These are phyloP conservation scores for Latrodectus geometricus DNA, from an alignment of 1,140 invertebrate genomes.

Conservation along the genomic window DNA sequence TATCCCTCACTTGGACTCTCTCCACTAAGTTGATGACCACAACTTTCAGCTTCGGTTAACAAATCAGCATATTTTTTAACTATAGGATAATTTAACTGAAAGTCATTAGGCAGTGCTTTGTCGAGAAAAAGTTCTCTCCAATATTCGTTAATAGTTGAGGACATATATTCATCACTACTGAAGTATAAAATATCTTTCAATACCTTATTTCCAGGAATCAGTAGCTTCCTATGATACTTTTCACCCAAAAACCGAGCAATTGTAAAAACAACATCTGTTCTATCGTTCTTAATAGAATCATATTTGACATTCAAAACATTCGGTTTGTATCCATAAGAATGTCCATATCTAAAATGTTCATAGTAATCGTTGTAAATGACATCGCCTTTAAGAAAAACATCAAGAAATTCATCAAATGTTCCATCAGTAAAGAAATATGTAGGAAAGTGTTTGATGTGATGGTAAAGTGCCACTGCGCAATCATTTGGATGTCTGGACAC, in stretches of 20 bases:
- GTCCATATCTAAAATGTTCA: constrained; percentile 67
- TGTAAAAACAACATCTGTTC: constrained; percentile 66
- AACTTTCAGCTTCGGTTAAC: constrained; percentile 68
- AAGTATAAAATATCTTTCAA: constrained; percentile 66
- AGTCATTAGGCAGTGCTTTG: not conserved
- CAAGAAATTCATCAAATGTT: constrained; percentile 67
- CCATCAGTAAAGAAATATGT: constrained; percentile 59
- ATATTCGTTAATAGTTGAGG: constrained; percentile 65
- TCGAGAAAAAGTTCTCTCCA: not conserved
- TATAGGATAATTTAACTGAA: not conserved
- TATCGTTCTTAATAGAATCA: constrained; percentile 66
- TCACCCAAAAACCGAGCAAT: constrained; percentile 70
- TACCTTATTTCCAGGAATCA: constrained; percentile 64
- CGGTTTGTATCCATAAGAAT: constrained; percentile 63
- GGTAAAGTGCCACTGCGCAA: constrained; percentile 63
- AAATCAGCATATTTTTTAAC: constrained; percentile 70
- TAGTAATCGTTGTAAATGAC: constrained; percentile 69
- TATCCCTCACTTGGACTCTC: constrained; percentile 12
- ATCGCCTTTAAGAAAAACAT: constrained; percentile 67
- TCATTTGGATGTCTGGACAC: constrained; percentile 63
- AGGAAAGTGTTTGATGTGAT: constrained; percentile 53
- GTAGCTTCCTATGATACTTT: constrained; percentile 63
- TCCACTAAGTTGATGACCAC: constrained; percentile 66
- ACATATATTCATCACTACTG: constrained; percentile 73
- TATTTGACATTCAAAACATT: constrained; percentile 68